These are phyloP conservation scores for Hypsopygia costalis DNA, from an alignment of 2,888 invertebrate species.

Conservation along the genomic window DNA sequence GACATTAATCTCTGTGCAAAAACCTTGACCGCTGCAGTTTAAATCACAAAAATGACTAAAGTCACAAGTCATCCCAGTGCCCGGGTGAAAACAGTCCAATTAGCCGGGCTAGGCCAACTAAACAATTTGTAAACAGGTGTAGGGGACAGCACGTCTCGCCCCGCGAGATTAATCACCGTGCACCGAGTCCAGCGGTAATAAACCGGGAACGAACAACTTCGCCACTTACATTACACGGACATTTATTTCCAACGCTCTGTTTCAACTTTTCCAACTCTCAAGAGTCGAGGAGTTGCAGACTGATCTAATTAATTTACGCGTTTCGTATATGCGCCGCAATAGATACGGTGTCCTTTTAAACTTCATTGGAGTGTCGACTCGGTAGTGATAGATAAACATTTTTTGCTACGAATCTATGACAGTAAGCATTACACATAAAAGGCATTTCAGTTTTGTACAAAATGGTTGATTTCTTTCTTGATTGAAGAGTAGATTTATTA, in stretches of 20 bases:
- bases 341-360: too few relatives aligned
- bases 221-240: conserved; percentile 74
- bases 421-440: too few relatives aligned
- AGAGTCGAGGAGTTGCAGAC: conserved; percentile 44
- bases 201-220: conserved; percentile 69
- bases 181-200: conserved; percentile 55
- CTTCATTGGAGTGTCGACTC: too few relatives aligned
- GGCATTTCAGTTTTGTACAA: too few relatives aligned
- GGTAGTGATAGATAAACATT: too few relatives aligned
- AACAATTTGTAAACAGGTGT: conserved; percentile 52
- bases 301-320: conserved; percentile 66
- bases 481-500: too few relatives aligned
- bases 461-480: too few relatives aligned
- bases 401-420: too few relatives aligned
- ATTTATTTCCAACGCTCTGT: conserved; percentile 69
- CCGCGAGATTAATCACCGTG: conserved; percentile 63
- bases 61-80: too few relatives aligned
- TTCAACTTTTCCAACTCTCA: conserved; percentile 63
- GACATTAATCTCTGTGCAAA: conserved; percentile 58
- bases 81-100: conserved; percentile 22
- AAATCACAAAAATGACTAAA: too few relatives aligned
- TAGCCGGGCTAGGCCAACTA: conserved; percentile 29
- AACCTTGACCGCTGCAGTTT: too few relatives aligned
- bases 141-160: conserved; percentile 31
- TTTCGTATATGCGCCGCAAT: conserved; percentile 41